Conservation (phyloP, 2,797 vertebrate species). For the Sebastes aleutianus region DNA sequence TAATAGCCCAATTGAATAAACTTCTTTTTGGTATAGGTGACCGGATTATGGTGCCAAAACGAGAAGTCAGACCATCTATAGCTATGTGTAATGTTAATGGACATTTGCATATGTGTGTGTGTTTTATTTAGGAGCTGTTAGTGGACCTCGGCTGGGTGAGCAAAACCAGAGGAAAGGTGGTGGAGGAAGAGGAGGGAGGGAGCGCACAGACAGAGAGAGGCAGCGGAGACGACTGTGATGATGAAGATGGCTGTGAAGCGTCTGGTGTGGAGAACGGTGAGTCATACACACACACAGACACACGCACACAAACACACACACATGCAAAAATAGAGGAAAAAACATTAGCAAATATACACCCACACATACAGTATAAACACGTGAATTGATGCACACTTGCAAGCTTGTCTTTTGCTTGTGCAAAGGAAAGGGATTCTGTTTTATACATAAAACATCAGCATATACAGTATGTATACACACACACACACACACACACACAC, state of each 20-base stretch:
- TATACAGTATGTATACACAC: not conserved
- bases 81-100: not conserved
- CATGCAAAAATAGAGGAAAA: constrained; percentile 4
- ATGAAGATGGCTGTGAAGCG: constrained; percentile 90
- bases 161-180: constrained; percentile 66
- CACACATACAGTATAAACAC: constrained; percentile 6
- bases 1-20: too few species aligned
- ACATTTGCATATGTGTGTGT: not conserved
- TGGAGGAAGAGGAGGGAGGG: constrained; percentile 60
- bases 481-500: not conserved
- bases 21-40: not conserved
- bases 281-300: constrained; percentile 33
- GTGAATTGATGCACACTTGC: not conserved
- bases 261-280: constrained; percentile 81
- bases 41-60: not conserved
- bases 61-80: not conserved
- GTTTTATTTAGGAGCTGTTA: constrained; percentile 75
- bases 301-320: not conserved
- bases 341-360: constrained; percentile 44
- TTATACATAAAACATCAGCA: not conserved
- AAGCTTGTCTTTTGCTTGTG: not conserved
- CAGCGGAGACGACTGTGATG: constrained; percentile 82
- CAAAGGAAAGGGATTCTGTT: constrained; percentile 6
- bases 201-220: constrained; percentile 56
- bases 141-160: constrained; percentile 75